Base-by-base conservation (phyloP, 1,140 invertebrate species). In the Delia radicum region DNA sequence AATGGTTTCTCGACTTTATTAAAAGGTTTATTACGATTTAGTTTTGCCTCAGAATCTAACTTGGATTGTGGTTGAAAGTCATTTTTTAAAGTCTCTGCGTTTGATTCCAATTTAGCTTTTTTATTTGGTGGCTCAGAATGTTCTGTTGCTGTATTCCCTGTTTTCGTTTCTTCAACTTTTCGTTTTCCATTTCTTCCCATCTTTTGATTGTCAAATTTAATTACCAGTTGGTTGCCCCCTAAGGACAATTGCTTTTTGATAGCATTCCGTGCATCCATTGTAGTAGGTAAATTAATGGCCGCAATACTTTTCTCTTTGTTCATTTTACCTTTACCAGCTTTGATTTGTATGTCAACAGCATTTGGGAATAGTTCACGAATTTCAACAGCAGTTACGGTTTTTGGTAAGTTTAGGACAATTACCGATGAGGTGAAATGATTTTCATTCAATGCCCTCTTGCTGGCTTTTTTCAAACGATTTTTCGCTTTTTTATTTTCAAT, bases 271-370 rank as follows among this genome's bases (percentile, higher is more conserved):
- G 83, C 83, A 69, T 84, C 83, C 55, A 77, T 72, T 6, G 83
- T 85, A 0, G 83, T 78, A 37, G 81, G 81, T 26, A 85, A 55
- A 10, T 83, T 85, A 2, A 85, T 77, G 7, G 83, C 80, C 7
- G 83, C 83, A 10, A 81, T 77, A 71, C 77, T 82, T 13, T 75
- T 79, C 24, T 81, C 81, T 0, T 80, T 65, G 18, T 61, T 24
- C 5, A 74, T 27, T 33, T 69, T 74, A 10, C 63, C 72, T 61
- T 74, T 74, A 24, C 81, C 78, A 0, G 82, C 76, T 6, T 81
- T 82, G 18, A 85, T 77, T 67, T 85, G 83, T 62, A 85, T 84
- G 48, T 85, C 83, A 3, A 85, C 82, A 0, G 81, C 81, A 28
- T 79, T 78, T n/a, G 79, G 62, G 71, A 84, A 85, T 12, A 85